phyloP scores from a whole-genome alignment of 2,113 vertebrate genomes.

The Gasterosteus aculeatus region DNA sequence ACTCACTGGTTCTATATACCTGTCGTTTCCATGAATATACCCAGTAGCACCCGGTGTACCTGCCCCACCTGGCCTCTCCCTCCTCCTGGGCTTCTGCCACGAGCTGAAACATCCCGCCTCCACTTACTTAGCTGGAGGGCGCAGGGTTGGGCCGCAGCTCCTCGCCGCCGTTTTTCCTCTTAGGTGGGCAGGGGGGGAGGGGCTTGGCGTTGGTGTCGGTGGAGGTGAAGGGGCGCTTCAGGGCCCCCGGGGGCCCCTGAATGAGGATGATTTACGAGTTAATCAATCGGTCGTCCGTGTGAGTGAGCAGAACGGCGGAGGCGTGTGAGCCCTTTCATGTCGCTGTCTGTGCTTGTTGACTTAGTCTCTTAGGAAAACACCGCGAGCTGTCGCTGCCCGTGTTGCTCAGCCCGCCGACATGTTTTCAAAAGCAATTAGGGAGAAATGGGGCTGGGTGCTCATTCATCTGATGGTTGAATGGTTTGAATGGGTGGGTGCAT shows the following conservation, averaged over 20 bases:
- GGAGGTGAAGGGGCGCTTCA: constrained; percentile 41
- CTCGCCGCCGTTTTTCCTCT: constrained; percentile 44
- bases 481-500: constrained; percentile 31
- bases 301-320: constrained; percentile 76
- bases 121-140: constrained; percentile 74
- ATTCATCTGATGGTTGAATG: constrained; percentile 66
- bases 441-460: constrained; percentile 61
- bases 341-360: constrained; percentile 76
- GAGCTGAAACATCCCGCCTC: constrained; percentile 73
- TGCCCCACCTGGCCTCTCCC: constrained; percentile 75
- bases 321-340: constrained; percentile 75
- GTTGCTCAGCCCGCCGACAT: constrained; percentile 72
- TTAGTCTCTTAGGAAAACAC: constrained; percentile 72
- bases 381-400: constrained; percentile 66
- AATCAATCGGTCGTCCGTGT: constrained; percentile 80
- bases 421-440: constrained; percentile 77
- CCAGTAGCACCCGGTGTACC: constrained; percentile 54
- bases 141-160: constrained; percentile 80
- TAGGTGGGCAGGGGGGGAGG: not conserved
- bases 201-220: constrained; percentile 32
- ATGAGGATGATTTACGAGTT: constrained; percentile 82
- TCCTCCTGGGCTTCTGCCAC: constrained; percentile 73
- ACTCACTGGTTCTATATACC: constrained; percentile 55
- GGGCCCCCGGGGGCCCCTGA: constrained; percentile 64
- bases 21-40: constrained; percentile 57